phyloP scores from a whole-genome alignment of 2,888 invertebrate genomes.

The Parochlus steinenii region DNA sequence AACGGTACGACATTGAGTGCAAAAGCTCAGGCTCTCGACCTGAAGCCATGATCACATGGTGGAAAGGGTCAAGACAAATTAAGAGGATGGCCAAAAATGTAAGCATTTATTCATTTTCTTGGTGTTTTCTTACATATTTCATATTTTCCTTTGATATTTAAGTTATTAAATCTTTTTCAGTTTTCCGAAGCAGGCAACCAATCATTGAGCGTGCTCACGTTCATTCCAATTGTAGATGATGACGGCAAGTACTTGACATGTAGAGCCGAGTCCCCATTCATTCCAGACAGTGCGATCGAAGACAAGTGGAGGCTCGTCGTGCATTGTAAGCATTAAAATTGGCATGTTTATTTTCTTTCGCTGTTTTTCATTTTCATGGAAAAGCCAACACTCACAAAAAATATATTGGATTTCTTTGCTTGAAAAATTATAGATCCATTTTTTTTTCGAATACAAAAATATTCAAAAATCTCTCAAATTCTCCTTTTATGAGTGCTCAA shows the following conservation, averaged over 20 bases:
- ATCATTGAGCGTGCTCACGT: constrained; percentile 66
- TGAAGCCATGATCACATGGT: constrained; percentile 76
- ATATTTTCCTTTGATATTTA: too few species aligned
- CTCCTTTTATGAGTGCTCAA: background rate
- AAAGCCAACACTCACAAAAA: too few species aligned
- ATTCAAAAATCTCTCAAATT: background rate
- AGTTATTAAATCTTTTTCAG: constrained; percentile 30
- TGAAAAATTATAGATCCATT: too few species aligned
- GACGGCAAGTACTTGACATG: constrained; percentile 81
- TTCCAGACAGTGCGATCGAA: constrained; percentile 65
- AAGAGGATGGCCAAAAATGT: constrained; percentile 68
- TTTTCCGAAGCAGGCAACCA: constrained; percentile 68
- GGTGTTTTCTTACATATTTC: too few species aligned
- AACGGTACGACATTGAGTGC: constrained; percentile 75
- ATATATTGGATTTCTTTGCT: too few species aligned
- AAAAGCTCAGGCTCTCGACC: constrained; percentile 73
- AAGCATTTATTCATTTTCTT: constrained; percentile 30
- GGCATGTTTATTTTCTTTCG: too few species aligned
- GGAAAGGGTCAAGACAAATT: constrained; percentile 68
- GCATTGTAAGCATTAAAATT: constrained; percentile 84
- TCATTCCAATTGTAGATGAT: constrained; percentile 70
- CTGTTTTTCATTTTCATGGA: too few species aligned
- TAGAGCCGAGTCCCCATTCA: constrained; percentile 72
- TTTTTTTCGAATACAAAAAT: background rate
- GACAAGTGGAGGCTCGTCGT: constrained; percentile 78